Evolutionary conservation across 2,113 vertebrate genomes (phyloP), one percentile per base, ranked within the genome.

Genomic region (Urocitellus parryii): DNA sequence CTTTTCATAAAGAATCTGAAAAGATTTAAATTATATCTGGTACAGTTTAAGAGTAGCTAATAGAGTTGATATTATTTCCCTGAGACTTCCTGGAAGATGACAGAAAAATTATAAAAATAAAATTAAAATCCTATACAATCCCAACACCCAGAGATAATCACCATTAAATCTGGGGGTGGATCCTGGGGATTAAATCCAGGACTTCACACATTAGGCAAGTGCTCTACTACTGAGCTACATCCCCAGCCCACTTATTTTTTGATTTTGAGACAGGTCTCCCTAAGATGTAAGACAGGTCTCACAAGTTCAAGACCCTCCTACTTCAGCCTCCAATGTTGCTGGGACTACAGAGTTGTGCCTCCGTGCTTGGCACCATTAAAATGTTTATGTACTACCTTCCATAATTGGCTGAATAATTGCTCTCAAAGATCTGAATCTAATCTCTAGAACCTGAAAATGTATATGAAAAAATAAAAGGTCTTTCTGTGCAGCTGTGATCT

Each of bases 81-180:
- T 89, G 32, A 77, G 34, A 65, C 53, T 94, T 91, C 45, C 39
- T 81, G 14, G 80, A 85, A 39, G 42, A 73, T 56, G 58, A 90
- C 29, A 78, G 16, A 51, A 88, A 83, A 83, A 29, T 34, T 32
- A 74, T 37, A 63, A 68, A 92, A 79, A 91, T 85, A 92, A 91
- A 88, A 95, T 68, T 61, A 53, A 94, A 89, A 96, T 92, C 45
- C 51, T 96, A 12, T 20, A 89, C 94, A 76, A 97, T 63, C 45
- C 61, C 13, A 92, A 76, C 12, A 88, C 42, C 24, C 68, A 92
- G 37, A 96, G 25, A 72, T 72, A 90, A 88, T 61, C 34, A 77
- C 27, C 68, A 82, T 86, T 94, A 77, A 81, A 80, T 63, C 10
- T 63, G 61, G 20, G 20, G 56, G 20, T 8, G 2, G 56, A 20